Percentiles rank a stretch among this genome's conserved stretches.
These are phyloP conservation scores for Nycticryphes semicollaris DNA, from an alignment of 2,113 vertebrate species.

Conservation along the genomic window DNA sequence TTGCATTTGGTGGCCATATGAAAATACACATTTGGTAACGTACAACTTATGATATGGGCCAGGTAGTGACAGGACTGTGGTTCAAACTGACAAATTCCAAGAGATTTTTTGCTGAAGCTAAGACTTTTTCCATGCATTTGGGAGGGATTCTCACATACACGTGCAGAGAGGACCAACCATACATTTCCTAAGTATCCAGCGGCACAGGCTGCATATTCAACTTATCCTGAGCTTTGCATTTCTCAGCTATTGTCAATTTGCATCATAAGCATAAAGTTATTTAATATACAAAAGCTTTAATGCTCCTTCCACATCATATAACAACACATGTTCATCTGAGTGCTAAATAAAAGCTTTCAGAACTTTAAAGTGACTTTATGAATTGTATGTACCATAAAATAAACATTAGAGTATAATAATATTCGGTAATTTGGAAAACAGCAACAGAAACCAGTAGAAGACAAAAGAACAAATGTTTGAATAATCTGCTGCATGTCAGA, in stretches of 20 bases:
- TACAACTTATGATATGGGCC: not conserved
- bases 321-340: conserved; percentile 47
- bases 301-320: conserved; percentile 10
- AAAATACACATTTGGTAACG: not conserved
- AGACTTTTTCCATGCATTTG: not conserved
- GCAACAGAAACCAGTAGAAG: conserved; percentile 51
- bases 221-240: conserved; percentile 44
- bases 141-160: not conserved
- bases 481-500: conserved; percentile 77
- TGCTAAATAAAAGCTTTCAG: conserved; percentile 67
- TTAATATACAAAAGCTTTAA: conserved; percentile 59
- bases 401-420: conserved; percentile 69
- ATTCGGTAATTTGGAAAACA: conserved; percentile 70
- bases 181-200: not conserved
- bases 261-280: conserved; percentile 54
- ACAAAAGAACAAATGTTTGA: conserved; percentile 79
- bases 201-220: not conserved
- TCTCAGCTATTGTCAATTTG: conserved; percentile 56
- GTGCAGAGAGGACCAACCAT: not conserved
- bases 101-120: not conserved
- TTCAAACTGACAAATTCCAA: not conserved
- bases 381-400: conserved; percentile 65
- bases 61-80: not conserved
- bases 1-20: not conserved
- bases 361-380: conserved; percentile 69